Evolutionary conservation across 2,888 invertebrate genomes (phyloP).

Genomic region (Ramazzottius varieornatus): DNA sequence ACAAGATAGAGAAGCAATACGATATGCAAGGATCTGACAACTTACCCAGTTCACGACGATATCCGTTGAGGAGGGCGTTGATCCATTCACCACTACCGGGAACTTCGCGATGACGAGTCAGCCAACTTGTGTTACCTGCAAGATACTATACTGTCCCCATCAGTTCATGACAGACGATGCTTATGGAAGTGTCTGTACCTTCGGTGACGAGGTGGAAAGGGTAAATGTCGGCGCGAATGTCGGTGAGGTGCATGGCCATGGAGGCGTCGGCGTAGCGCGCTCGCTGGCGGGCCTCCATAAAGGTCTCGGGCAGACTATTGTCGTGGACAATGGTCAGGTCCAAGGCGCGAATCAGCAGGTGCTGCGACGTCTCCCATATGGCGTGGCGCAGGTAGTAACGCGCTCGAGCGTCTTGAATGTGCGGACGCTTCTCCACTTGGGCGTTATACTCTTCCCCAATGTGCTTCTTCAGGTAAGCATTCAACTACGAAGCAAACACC

Average conservation of each 20-base stretch:
- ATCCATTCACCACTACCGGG: neutral
- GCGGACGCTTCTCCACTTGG: neutral
- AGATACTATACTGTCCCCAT: too few species aligned
- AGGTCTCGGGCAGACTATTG: neutral
- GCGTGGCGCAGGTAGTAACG: neutral
- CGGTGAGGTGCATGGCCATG: neutral
- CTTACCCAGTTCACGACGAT: neutral
- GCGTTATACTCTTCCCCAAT: neutral
- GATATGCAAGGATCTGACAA: neutral
- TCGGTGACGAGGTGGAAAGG: neutral
- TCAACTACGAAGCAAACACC: neutral
- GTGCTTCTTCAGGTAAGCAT: neutral
- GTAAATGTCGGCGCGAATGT: neutral
- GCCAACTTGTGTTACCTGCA: neutral
- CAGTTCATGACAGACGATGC: too few species aligned
- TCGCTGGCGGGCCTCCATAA: neutral
- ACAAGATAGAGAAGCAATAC: too few species aligned
- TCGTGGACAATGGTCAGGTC: neutral
- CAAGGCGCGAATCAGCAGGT: neutral
- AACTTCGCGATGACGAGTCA: neutral
- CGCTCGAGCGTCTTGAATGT: neutral
- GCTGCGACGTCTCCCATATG: slow-evolving; percentile 2
- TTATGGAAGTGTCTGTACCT: too few species aligned
- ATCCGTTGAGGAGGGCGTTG: neutral
- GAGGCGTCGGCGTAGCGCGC: slow-evolving; percentile 1